phyloP scores from a whole-genome alignment of 2,888 invertebrate genomes.

The Oligia fasciuncula region DNA sequence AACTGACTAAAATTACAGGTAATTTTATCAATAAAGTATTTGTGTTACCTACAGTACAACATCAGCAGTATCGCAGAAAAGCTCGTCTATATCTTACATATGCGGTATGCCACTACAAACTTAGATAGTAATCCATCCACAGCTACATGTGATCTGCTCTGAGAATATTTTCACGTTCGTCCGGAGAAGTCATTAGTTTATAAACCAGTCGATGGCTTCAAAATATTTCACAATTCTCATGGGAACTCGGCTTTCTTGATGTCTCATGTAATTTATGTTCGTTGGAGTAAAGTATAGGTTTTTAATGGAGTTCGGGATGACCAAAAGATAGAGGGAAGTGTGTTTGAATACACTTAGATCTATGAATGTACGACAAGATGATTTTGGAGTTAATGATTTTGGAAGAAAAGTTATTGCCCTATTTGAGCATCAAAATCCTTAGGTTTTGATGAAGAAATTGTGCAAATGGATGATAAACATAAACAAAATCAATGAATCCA shows the following conservation, averaged over 20 bases:
- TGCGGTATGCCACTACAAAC: slow-evolving; percentile 6
- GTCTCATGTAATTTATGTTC: slow-evolving; percentile 52
- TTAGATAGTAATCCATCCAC: not conserved
- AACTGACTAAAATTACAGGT: not conserved
- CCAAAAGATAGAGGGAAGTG: not conserved
- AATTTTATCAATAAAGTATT: not conserved
- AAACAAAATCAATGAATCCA: not conserved
- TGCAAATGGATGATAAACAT: not conserved
- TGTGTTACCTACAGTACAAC: too few species aligned
- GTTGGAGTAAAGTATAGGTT: slow-evolving; percentile 23
- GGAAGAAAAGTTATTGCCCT: not conserved
- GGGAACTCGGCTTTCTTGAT: slow-evolving; percentile 49
- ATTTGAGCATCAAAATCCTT: not conserved
- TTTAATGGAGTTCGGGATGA: not conserved
- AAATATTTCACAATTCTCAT: slow-evolving; percentile 54
- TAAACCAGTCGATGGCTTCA: slow-evolving; percentile 54
- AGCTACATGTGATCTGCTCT: slow-evolving; percentile 17
- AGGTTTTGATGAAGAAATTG: not conserved
- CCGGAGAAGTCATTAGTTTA: slow-evolving; percentile 49
- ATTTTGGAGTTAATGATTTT: not conserved
- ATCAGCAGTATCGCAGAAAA: not conserved
- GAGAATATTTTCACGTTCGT: slow-evolving; percentile 56
- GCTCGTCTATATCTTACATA: not conserved
- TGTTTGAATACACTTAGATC: not conserved
- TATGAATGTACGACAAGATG: not conserved